Percentiles rank a stretch among this genome's conserved stretches.
phyloP scores from a whole-genome alignment of 2,113 vertebrate species.

The Leucoraja erinaceus region DNA sequence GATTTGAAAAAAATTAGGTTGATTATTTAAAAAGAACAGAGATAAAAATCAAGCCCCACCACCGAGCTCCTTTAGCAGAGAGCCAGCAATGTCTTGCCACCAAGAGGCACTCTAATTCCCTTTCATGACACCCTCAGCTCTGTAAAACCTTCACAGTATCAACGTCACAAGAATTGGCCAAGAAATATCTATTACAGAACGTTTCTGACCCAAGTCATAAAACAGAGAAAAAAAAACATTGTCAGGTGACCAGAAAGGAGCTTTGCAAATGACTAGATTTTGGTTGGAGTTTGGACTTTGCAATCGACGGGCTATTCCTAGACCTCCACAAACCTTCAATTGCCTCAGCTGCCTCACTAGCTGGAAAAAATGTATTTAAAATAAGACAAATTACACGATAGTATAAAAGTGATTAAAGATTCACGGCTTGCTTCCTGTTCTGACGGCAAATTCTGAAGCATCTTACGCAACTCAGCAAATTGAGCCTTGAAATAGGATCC shows the following conservation, averaged over 20 bases:
- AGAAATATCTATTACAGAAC: not conserved
- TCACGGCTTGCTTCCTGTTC: not conserved
- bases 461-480: not conserved
- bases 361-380: constrained; percentile 2
- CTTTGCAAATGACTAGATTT: not conserved
- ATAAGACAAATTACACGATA: not conserved
- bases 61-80: not conserved
- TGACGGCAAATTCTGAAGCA: not conserved
- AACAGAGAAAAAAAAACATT: constrained; percentile 4
- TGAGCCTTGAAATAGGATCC: not conserved
- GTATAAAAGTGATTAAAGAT: constrained; percentile 7
- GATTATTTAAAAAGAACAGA: not conserved
- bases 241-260: not conserved
- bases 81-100: not conserved
- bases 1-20: not conserved
- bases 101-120: not conserved
- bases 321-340: not conserved
- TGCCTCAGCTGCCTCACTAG: not conserved
- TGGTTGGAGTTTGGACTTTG: not conserved
- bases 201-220: not conserved
- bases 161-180: not conserved
- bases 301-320: not conserved
- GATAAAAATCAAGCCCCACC: not conserved
- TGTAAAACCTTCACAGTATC: not conserved
- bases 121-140: not conserved